These are phyloP conservation scores for Hexactinellida sp. DNA, from an alignment of 37 sponge, comb jelly and placozoan genomes.

Conservation along the genomic window DNA sequence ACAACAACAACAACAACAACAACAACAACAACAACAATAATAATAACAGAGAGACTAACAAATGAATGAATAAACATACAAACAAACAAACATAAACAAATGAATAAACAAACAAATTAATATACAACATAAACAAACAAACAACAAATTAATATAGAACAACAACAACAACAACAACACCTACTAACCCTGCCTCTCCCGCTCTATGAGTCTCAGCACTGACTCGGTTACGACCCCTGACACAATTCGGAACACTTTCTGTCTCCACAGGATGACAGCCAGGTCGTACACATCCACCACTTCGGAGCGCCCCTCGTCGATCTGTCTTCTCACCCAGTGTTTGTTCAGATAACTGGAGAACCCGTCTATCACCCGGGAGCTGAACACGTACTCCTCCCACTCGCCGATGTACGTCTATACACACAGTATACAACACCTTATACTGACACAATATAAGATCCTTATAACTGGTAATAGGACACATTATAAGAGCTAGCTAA, in stretches of 20 bases:
- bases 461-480: no score
- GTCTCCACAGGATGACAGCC: background rate
- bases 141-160: no score
- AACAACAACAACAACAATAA: background rate
- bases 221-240: slow-evolving; percentile 47
- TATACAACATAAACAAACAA: no score
- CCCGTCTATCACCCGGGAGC: slow-evolving; percentile 81
- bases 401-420: slow-evolving; percentile 60
- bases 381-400: slow-evolving; percentile 89
- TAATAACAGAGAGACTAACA: background rate
- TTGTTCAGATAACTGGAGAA: slow-evolving; percentile 90
- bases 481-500: no score
- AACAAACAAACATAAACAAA: no score
- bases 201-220: slow-evolving; percentile 72
- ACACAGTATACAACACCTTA: background rate
- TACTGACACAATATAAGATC: no score
- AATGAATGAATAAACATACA: background rate
- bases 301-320: slow-evolving; percentile 89
- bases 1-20: background rate
- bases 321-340: slow-evolving; percentile 95
- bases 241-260: background rate
- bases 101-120: no score
- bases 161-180: background rate
- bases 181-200: slow-evolving; percentile 43
- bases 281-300: slow-evolving; percentile 71